Base-by-base conservation (phyloP, 2,797 vertebrate species). In the Tokudaia tokunoshimensis region DNA sequence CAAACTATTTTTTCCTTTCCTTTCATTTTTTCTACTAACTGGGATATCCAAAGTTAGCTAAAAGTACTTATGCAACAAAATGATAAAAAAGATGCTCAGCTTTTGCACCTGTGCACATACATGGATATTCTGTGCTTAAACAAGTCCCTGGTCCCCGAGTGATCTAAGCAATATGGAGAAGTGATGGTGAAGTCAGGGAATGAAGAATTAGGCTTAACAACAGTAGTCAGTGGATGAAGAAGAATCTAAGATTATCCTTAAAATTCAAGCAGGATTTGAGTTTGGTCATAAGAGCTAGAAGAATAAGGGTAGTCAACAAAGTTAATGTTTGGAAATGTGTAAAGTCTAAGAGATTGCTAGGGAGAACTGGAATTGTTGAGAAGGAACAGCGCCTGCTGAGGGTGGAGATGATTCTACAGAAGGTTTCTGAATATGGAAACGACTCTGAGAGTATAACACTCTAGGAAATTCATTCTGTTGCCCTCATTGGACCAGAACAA, bases 11-110 rank as follows among this genome's bases (percentile, higher is more conserved):
- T 89, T 14, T 61, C 26, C 59, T 57, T 31, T 2, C 37, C 14
- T 67, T 55, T 90, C 1, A 78, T 26, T 22, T 88, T 79, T 76
- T 55, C 24, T 1, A 24, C 20, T 94, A 1, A 70, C 7, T 92
- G 52, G 7, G 19, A 76, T 93, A 95, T 29, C 15, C 31, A 44
- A 75, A 91, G 52, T 78, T 93, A 44, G 13, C 31, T 78, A 34
- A 85, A 91, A 90, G 24, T 55, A 88, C 72, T 89, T 83, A 29
- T 34, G 26, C 17, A 79, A 52, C 57, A 61, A 55, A 90, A 94
- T 63, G 67, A 72, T 37, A 61, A 17, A 47, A 81, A 84, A 41
- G 13, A 6, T 55, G 55, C 13, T n/a, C 14, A 2, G 6, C 6
- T 80, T 93, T 75, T 59, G 17, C 22, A 44, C 20, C 5, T 92